A percentile compares a stretch with the other conserved stretches of the same genome.
These are phyloP conservation scores for Platysternon megacephalum DNA, from an alignment of 2,113 vertebrate species.

Conservation along the genomic window DNA sequence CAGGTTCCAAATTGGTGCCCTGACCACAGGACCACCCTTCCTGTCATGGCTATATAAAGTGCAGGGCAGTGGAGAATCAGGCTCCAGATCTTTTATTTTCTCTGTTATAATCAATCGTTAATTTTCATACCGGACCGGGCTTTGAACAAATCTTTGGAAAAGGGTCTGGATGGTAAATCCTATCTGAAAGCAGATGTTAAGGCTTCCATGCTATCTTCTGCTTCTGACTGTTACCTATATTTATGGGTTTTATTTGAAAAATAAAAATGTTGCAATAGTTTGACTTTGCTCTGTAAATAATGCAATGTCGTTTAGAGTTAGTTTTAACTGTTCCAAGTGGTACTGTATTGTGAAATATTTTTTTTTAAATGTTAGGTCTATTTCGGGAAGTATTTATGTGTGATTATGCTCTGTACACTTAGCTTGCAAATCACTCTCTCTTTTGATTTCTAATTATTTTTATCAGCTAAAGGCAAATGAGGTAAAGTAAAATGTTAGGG, in stretches of 20 bases:
- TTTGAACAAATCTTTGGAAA: not conserved
- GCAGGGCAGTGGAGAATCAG: accelerated
- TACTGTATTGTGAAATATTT: not conserved
- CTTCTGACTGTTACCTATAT: not conserved
- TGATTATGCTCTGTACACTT: not conserved
- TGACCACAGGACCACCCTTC: not conserved
- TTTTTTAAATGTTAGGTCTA: not conserved
- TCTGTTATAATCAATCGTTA: accelerated
- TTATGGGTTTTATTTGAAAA: not conserved
- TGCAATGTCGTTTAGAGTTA: accelerated
- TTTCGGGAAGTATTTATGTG: not conserved
- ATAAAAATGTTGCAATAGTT: not conserved
- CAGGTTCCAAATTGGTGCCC: not conserved
- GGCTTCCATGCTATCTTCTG: not conserved
- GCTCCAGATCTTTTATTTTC: not conserved
- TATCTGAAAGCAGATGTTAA: not conserved
- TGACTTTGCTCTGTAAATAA: not conserved
- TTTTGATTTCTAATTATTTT: not conserved
- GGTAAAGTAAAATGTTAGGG: conserved; percentile 13
- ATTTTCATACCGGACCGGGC: not conserved
- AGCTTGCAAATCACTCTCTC: no score
- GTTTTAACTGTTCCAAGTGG: not conserved
- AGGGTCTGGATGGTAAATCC: not conserved
- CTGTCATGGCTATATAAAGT: not conserved
- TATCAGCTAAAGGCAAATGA: conserved; percentile 27